phyloP scores from a whole-genome alignment of 2,113 vertebrate species.

The Balaeniceps rex region DNA sequence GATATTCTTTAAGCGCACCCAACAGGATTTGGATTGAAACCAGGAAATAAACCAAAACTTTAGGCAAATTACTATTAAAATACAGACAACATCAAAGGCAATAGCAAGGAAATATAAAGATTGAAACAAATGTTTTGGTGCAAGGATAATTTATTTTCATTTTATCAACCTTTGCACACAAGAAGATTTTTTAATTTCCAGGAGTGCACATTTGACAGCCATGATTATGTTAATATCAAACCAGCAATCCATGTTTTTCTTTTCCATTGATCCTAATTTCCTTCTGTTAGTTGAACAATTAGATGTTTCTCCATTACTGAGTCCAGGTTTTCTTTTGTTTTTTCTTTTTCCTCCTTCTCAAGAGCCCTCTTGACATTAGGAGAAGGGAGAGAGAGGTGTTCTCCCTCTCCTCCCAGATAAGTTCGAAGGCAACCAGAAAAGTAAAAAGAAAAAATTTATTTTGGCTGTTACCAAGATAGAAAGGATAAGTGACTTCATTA shows the following conservation, averaged over 20 bases:
- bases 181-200: not conserved
- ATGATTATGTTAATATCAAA: not conserved
- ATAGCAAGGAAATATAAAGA: not conserved
- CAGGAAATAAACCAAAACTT: constrained; percentile 39
- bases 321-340: not conserved
- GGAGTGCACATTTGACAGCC: not conserved
- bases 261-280: not conserved
- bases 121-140: not conserved
- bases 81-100: constrained; percentile 14
- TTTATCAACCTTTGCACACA: not conserved
- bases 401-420: not conserved
- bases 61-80: constrained; percentile 30
- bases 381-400: not conserved
- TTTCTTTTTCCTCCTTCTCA: not conserved
- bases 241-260: not conserved
- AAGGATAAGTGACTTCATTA: not conserved
- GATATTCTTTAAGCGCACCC: constrained; percentile 28
- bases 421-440: not conserved
- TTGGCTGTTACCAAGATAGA: not conserved
- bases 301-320: not conserved
- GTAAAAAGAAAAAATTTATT: not conserved
- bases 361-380: not conserved
- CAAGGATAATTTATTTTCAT: not conserved
- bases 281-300: not conserved
- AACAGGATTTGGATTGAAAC: constrained; percentile 34